phyloP scores from a whole-genome alignment of 2,888 invertebrate genomes.

The Pilophorus perplexus region DNA sequence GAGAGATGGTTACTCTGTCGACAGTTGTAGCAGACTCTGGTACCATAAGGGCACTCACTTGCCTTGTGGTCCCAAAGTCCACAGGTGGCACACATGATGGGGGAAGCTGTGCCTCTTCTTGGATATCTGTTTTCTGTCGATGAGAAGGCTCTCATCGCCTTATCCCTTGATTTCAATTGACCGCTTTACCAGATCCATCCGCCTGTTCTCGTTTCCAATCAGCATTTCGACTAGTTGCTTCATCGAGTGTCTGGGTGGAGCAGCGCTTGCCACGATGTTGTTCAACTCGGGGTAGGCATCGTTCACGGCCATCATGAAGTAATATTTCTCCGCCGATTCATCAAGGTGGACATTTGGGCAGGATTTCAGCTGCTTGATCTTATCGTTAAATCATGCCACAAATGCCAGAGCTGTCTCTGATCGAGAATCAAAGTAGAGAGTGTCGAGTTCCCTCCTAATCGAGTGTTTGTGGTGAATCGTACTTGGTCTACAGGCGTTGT shows the following conservation, averaged over 20 bases:
- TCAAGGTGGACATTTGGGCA: too few relatives aligned
- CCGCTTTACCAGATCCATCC: not conserved
- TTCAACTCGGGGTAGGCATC: not conserved
- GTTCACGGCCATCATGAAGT: not conserved
- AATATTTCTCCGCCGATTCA: not conserved
- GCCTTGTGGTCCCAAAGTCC: too few relatives aligned
- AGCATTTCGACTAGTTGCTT: not conserved
- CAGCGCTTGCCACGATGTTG: not conserved
- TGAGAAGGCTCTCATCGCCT: not conserved
- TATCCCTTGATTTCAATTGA: not conserved
- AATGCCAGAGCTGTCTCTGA: not conserved
- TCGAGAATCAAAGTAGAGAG: not conserved
- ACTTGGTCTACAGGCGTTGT: too few relatives aligned
- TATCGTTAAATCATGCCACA: not conserved
- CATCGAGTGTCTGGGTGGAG: not conserved
- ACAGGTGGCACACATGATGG: too few relatives aligned
- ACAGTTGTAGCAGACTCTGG: too few relatives aligned
- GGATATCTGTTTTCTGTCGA: too few relatives aligned
- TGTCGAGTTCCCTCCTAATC: too few relatives aligned
- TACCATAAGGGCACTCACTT: too few relatives aligned
- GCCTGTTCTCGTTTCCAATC: not conserved
- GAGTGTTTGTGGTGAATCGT: too few relatives aligned
- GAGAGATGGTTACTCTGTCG: too few relatives aligned
- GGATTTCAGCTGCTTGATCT: not conserved
- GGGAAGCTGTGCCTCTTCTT: too few relatives aligned